Evolutionary conservation across 2,888 invertebrate genomes (phyloP), one percentile per base, ranked within the genome.

Genomic region (Dasypolia templi): DNA sequence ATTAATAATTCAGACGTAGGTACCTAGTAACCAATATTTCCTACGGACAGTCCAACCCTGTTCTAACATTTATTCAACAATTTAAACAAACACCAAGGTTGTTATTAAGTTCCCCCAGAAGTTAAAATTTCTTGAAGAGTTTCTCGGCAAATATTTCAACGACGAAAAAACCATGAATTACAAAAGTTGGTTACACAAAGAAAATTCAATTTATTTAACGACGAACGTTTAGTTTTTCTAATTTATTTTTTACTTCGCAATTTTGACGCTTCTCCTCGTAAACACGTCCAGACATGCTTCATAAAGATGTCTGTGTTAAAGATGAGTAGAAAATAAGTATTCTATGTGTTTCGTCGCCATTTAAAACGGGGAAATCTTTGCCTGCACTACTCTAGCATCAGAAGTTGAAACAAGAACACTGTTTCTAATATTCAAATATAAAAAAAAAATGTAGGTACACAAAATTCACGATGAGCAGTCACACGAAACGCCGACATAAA

Each of bases 181-280:
- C 64, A 79, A 83, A 81, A 79, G 62, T 81, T 59, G 32, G 55
- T 83, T 51, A 70, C 59, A 78, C 26, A 80, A 72, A 82, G 68
- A 62, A 72, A 80, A 78, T 80, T 78, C 79, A 78, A 80, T 80
- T 82, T 82, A 61, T 80, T 72, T 82, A 78, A 82, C 72, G 79
- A 59, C 51, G 66, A 55, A n/a, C 62, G 49, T 79, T 83, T 83
- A 73, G 58, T 79, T 79, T 82, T 83, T 83, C 83, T 79, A 79
- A 79, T 81, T 83, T 83, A 83, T 79, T 81, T 83, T 81, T 83
- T 70, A 73, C 83, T 70, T 56, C 14, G n/a, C 58, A 67, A 81
- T 69, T 81, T 81, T 79, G 59, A 73, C 56, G 79, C 42, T 73
- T 61, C 46, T 32, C n/a, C 49, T 81, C 81, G 83, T 81, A 81